Percentiles rank a stretch among this genome's conserved stretches.
Evolutionary conservation across 2,888 invertebrate species (phyloP).

Genomic region (Chalcosyrphus nemorum): DNA sequence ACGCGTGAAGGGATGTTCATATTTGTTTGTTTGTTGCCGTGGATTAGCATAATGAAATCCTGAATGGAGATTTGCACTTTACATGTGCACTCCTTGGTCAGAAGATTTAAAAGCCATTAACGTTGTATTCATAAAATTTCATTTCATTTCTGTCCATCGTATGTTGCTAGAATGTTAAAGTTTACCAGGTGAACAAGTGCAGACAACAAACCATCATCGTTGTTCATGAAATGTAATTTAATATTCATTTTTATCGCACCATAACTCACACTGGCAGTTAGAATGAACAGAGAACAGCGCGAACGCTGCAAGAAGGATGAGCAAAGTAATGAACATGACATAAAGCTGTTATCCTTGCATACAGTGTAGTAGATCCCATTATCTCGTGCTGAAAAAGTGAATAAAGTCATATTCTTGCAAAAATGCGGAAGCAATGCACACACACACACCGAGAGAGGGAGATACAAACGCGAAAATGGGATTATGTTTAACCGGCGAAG

Average conservation of each 20-base stretch:
- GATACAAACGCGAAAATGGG: conserved; percentile 31
- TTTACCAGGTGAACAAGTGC: conserved; percentile 16
- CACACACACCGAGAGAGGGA: too few species aligned
- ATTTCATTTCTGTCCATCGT: background rate
- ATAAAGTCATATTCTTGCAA: conserved; percentile 46
- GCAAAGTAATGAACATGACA: conserved; percentile 63
- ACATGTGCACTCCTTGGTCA: conserved; percentile 7
- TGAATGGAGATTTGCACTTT: background rate
- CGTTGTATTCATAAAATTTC: background rate
- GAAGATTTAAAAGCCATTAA: background rate
- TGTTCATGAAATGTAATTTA: conserved; percentile 59
- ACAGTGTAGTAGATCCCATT: conserved; percentile 10
- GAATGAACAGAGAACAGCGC: background rate
- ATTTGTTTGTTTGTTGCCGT: conserved; percentile 29
- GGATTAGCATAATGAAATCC: conserved; percentile 41
- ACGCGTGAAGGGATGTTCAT: conserved; percentile 3
- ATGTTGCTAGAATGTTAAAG: too few species aligned
- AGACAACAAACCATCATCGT: background rate
- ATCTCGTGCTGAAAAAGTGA: conserved; percentile 13
- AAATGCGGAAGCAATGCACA: conserved; percentile 12
- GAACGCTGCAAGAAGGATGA: background rate
- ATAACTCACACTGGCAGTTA: conserved; percentile 56
- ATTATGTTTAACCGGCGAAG: conserved; percentile 49
- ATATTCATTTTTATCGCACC: conserved; percentile 68
- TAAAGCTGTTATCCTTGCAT: conserved; percentile 62